Evolutionary conservation across 2,888 invertebrate species (phyloP).

Genomic region (Acanthosoma haemorrhoidale): DNA sequence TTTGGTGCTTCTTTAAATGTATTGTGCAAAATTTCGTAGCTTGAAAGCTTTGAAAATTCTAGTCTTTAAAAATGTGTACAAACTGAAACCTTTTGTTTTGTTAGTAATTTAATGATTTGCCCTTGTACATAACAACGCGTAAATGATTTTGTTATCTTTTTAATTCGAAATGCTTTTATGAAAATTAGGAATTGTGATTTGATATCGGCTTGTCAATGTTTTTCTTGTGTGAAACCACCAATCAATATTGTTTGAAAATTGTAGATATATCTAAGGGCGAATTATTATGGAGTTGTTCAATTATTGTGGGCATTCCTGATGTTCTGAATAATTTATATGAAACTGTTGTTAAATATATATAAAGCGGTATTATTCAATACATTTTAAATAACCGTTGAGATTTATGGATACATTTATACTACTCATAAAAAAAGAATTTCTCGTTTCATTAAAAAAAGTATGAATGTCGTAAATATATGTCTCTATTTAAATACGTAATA

Average conservation of each 20-base stretch:
- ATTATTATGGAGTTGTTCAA: not conserved
- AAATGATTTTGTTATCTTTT: conserved; percentile 18
- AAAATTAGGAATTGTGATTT: not conserved
- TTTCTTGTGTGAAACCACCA: not conserved
- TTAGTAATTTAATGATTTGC: conserved; percentile 15
- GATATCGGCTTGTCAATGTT: too few relatives aligned
- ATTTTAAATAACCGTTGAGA: not conserved
- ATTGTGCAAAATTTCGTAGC: conserved; percentile 38
- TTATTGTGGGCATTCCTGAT: not conserved
- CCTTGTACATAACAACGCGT: conserved; percentile 22
- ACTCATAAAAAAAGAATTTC: not conserved
- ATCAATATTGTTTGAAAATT: not conserved
- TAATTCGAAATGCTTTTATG: not conserved
- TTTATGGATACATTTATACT: too few relatives aligned
- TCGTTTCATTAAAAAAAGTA: not conserved
- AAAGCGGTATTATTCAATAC: not conserved
- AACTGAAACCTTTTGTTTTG: conserved; percentile 22
- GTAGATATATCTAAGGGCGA: not conserved
- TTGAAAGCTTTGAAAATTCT: conserved; percentile 39
- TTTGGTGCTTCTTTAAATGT: conserved; percentile 29
- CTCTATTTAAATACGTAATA: conserved; percentile 25
- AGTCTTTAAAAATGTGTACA: conserved; percentile 39
- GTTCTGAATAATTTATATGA: not conserved
- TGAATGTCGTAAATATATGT: conserved; percentile 1
- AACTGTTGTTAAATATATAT: not conserved